Evolutionary conservation across 2,113 vertebrate genomes (phyloP).

Genomic region (Leptocoma aspasia): DNA sequence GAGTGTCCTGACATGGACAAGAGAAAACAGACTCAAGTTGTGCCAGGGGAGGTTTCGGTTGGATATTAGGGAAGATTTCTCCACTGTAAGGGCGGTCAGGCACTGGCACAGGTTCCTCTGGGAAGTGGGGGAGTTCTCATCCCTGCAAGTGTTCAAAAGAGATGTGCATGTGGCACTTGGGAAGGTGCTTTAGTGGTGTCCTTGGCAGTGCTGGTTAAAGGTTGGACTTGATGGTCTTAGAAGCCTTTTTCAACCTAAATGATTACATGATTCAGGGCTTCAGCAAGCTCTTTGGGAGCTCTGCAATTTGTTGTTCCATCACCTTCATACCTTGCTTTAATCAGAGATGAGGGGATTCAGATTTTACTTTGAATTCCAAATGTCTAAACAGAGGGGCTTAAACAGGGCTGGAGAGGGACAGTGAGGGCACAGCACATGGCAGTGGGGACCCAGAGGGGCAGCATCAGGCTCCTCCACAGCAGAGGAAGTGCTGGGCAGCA

Average conservation of each 20-base stretch:
- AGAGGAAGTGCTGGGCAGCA: not conserved
- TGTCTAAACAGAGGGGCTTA: not conserved
- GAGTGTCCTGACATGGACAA: not conserved
- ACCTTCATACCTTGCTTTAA: not conserved
- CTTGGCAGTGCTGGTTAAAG: not conserved
- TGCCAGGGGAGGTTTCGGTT: not conserved
- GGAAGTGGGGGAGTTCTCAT: not conserved
- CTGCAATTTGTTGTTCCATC: not conserved
- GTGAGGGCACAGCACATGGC: not conserved
- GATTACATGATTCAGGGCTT: not conserved
- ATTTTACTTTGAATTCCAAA: not conserved
- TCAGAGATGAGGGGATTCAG: not conserved
- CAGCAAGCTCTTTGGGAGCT: not conserved
- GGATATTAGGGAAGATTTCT: not conserved
- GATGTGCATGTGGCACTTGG: not conserved
- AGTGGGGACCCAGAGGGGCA: not conserved
- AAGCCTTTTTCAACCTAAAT: not conserved
- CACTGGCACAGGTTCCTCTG: not conserved
- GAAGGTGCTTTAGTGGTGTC: not conserved
- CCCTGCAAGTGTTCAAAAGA: not conserved
- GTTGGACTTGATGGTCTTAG: not conserved
- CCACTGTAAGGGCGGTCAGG: not conserved
- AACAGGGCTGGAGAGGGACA: not conserved
- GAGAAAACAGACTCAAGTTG: not conserved
- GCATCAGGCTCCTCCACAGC: rapidly evolving